Base-by-base conservation (phyloP, 2,888 invertebrate species). In the Nemotelus nigrinus region DNA sequence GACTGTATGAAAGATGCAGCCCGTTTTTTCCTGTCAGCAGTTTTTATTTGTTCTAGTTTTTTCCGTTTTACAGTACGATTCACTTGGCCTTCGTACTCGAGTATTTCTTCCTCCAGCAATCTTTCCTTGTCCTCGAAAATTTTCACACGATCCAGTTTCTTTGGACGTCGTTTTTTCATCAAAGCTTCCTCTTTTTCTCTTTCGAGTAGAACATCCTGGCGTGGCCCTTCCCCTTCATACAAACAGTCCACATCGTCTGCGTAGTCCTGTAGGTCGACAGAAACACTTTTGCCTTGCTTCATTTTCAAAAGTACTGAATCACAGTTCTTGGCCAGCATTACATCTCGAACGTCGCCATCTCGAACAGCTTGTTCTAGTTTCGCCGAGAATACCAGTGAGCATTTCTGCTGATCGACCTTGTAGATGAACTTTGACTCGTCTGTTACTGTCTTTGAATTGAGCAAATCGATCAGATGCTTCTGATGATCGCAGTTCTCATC, bases 61-160 rank as follows among this genome's bases (percentile, higher is more conserved):
- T 88, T 89, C 81, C 89, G 87, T 75, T 86, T 85, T 84, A 90
- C 91, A 84, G 92, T 90, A 78, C 89, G 83, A 80, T 89, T 89
- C 82, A 89, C 86, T 83, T 93, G 93, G 41, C 74, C 88, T 80
- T 86, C 84, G 63, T 88, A 88, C 81, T 86, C 85, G 82, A 88
- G 89, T 81, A 89, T 86, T 77, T 86, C 85, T 85, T 91, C 91
- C 83, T 92, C 90, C 78, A 89, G 83, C 80, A 89, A 89, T 82
- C 89, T 86, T 83, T 93, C 93, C 85, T 93, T 94, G 75, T 92
- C 93, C 87, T 94, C 94, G 85, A 94, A 94, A 82, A 94, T 92
- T 87, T 92, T 92, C 81, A 91, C 90, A 85, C 91, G 90, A 72
- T 91, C 90, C 84, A 92, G 91, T 68, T 90, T 88, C 81, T 90